Conservation (phyloP, 2,797 vertebrate species). For the Discoglossus pictus region DNA sequence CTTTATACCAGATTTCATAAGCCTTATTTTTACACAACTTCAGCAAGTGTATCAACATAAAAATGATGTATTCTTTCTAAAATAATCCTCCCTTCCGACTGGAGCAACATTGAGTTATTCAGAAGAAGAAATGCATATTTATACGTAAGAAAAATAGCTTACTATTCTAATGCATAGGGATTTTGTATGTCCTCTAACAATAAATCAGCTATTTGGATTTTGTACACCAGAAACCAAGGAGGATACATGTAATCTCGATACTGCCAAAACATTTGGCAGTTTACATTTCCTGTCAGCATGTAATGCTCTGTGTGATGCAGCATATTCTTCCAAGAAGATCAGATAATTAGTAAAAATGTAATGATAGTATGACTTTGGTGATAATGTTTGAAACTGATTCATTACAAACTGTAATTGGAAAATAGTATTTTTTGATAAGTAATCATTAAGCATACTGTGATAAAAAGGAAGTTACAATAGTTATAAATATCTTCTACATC, state of each 20-base stretch:
- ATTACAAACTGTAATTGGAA: not conserved
- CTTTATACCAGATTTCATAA: too few species aligned
- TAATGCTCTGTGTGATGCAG: not conserved
- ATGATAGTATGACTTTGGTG: slow-evolving; percentile 3
- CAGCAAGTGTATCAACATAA: not conserved
- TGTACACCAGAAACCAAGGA: slow-evolving; percentile 18
- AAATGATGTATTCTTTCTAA: not conserved
- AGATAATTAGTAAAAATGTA: slow-evolving; percentile 29
- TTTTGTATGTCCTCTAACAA: slow-evolving; percentile 10
- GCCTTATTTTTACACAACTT: too few species aligned
- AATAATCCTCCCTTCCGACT: slow-evolving; percentile 7
- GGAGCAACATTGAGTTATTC: slow-evolving; percentile 5
- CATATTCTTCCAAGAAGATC: slow-evolving; percentile 5
- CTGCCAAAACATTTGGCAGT: slow-evolving; percentile 33
- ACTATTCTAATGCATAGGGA: not conserved
- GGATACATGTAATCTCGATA: slow-evolving; percentile 14
- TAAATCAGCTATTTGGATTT: slow-evolving; percentile 8
- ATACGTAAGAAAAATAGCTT: slow-evolving; percentile 8
- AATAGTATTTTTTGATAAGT: too few species aligned
- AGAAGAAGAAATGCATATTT: slow-evolving; percentile 11
- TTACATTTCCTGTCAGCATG: slow-evolving; percentile 15
- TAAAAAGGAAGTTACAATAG: too few species aligned
- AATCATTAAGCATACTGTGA: too few species aligned
- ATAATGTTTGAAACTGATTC: not conserved
- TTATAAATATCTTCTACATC: too few species aligned